phyloP scores from a whole-genome alignment of 2,888 invertebrate genomes.

The Agrochola lota region DNA sequence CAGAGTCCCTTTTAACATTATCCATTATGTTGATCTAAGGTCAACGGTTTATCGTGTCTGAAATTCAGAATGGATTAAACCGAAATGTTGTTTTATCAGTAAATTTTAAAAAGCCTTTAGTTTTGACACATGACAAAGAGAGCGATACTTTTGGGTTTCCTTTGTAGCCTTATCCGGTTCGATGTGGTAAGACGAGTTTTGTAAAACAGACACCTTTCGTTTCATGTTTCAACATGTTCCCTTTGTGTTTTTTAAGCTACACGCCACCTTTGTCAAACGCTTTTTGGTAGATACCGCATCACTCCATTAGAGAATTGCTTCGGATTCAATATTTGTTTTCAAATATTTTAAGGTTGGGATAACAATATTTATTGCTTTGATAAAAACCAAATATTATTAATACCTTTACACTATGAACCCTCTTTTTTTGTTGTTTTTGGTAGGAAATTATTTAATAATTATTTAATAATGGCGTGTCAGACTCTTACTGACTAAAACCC shows the following conservation, averaged over 20 bases:
- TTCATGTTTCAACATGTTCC: slow-evolving; percentile 49
- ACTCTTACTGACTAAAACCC: no score
- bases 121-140: slow-evolving; percentile 72
- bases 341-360: not conserved
- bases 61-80: slow-evolving; percentile 77
- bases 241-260: slow-evolving; percentile 14
- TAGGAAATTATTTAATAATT: no score
- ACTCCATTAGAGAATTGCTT: slow-evolving; percentile 20
- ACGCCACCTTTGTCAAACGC: slow-evolving; percentile 9
- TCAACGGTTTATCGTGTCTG: slow-evolving; percentile 82
- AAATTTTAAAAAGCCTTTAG: slow-evolving; percentile 67
- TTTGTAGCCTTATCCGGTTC: slow-evolving; percentile 56
- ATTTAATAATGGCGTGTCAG: no score
- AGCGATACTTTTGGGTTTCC: slow-evolving; percentile 54
- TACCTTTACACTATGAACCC: no score
- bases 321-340: not conserved
- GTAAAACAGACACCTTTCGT: slow-evolving; percentile 32
- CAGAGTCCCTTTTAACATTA: slow-evolving; percentile 84
- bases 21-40: slow-evolving; percentile 86
- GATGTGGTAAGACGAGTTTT: slow-evolving; percentile 54
- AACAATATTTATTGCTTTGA: not conserved
- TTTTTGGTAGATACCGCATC: not conserved
- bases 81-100: slow-evolving; percentile 77
- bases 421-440: no score
- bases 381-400: not conserved